A percentile compares a stretch with the other conserved stretches of the same genome.
Evolutionary conservation across 2,113 vertebrate genomes (phyloP).

Genomic region (Tetraodon nigroviridis): DNA sequence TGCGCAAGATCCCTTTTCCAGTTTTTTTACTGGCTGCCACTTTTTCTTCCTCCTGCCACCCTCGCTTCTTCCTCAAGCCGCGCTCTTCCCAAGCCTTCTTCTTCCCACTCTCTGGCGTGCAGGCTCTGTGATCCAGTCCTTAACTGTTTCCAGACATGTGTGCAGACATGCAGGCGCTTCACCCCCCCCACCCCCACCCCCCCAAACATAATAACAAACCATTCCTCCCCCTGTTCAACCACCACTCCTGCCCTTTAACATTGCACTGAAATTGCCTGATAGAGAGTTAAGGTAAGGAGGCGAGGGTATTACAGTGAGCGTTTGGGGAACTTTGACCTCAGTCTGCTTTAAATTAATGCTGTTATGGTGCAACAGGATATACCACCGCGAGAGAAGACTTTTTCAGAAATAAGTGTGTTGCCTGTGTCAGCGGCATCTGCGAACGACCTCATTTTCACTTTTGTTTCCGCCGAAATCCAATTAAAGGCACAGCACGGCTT

Average conservation of each 20-base stretch:
- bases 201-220: constrained; percentile 63
- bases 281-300: constrained; percentile 3
- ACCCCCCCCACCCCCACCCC: constrained; percentile 24
- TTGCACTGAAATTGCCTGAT: constrained; percentile 21
- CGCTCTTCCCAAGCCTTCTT: constrained; percentile 65
- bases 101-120: constrained; percentile 72
- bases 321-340: constrained; percentile 35
- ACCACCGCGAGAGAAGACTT: constrained; percentile 15
- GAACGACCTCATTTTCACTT: constrained; percentile 56
- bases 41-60: constrained; percentile 54
- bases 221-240: constrained; percentile 12
- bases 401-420: constrained; percentile 15
- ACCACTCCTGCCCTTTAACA: constrained; percentile 20
- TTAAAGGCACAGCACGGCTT: constrained; percentile 49
- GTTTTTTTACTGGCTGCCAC: constrained; percentile 59
- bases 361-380: constrained; percentile 18
- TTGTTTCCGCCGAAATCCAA: constrained; percentile 58
- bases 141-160: constrained; percentile 78
- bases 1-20: constrained; percentile 50
- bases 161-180: constrained; percentile 53
- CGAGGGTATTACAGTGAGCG: background rate
- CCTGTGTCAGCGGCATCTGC: constrained; percentile 19
- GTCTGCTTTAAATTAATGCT: constrained; percentile 8
- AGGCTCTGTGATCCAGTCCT: constrained; percentile 66
- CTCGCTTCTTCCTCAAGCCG: constrained; percentile 61